Percentiles rank a stretch among this genome's conserved stretches.
Evolutionary conservation across 2,113 vertebrate species (phyloP).

Genomic region (Scolopax mira): DNA sequence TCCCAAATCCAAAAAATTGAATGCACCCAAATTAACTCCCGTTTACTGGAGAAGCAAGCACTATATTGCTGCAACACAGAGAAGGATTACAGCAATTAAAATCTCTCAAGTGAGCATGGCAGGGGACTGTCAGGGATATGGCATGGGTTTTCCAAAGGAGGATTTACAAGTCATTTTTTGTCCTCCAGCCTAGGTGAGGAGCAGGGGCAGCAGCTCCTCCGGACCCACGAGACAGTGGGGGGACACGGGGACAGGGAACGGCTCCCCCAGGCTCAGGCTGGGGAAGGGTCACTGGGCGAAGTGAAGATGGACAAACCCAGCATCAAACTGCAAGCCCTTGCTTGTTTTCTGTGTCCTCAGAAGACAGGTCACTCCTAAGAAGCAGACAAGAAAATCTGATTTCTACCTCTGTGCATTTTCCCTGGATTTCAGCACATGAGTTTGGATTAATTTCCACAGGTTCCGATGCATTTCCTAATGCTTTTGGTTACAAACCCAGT

Average conservation of each 20-base stretch:
- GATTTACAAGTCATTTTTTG: not conserved
- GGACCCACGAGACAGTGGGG: fast-evolving
- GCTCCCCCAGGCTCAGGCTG: no score
- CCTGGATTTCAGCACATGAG: not conserved
- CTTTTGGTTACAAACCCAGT: not conserved
- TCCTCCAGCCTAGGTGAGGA: not conserved
- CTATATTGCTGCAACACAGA: not conserved
- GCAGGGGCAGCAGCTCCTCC: not conserved
- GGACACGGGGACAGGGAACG: not conserved
- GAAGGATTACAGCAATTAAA: not conserved
- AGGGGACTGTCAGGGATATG: fast-evolving
- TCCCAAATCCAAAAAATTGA: not conserved
- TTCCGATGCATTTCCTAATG: not conserved
- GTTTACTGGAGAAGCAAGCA: not conserved
- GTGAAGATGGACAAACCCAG: fast-evolving
- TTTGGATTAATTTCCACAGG: not conserved
- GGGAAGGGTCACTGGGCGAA: not conserved
- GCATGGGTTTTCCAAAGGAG: not conserved
- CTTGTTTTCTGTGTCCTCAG: not conserved
- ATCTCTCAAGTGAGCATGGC: not conserved
- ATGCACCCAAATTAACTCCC: not conserved
- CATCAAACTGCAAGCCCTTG: fast-evolving
- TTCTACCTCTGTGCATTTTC: not conserved
- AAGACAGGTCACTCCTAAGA: not conserved
- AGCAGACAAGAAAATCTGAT: not conserved